Percentiles rank a stretch among this genome's conserved stretches.
Evolutionary conservation across 2,113 vertebrate species (phyloP).

Genomic region (Chauna torquata): DNA sequence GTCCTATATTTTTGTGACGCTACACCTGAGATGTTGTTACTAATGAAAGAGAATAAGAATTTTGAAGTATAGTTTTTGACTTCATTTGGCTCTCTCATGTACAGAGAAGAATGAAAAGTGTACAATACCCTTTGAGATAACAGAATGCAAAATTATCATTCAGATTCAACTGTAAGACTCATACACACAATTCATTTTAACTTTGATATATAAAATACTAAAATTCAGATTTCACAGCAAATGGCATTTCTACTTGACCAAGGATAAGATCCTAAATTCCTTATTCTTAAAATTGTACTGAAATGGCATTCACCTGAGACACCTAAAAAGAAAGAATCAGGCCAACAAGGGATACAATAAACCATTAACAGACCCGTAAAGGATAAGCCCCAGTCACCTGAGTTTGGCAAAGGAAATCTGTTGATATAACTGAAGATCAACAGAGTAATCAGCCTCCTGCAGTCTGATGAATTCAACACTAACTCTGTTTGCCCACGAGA

Average conservation of each 20-base stretch:
- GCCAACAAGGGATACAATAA: not conserved
- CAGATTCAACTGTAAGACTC: not conserved
- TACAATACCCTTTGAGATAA: not conserved
- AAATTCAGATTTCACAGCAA: not conserved
- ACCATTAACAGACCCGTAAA: not conserved
- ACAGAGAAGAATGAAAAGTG: not conserved
- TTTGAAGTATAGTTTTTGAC: not conserved
- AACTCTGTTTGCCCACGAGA: not conserved
- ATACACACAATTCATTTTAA: not conserved
- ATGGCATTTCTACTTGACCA: not conserved
- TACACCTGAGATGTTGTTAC: not conserved
- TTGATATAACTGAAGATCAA: conserved; percentile 5
- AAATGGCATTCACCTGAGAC: not conserved
- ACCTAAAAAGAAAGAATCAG: not conserved
- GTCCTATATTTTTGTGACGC: conserved; percentile 8
- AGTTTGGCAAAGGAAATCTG: not conserved
- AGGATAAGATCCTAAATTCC: not conserved
- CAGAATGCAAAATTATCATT: not conserved
- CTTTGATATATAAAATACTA: not conserved
- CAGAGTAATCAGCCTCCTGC: not conserved
- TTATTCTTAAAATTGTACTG: not conserved
- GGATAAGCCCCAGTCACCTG: not conserved
- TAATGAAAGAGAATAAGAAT: conserved; percentile 12
- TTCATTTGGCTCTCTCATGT: not conserved
- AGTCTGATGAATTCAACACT: not conserved